Base-by-base conservation (phyloP, 2,113 vertebrate genomes). In the Triplophysa tibetana region DNA sequence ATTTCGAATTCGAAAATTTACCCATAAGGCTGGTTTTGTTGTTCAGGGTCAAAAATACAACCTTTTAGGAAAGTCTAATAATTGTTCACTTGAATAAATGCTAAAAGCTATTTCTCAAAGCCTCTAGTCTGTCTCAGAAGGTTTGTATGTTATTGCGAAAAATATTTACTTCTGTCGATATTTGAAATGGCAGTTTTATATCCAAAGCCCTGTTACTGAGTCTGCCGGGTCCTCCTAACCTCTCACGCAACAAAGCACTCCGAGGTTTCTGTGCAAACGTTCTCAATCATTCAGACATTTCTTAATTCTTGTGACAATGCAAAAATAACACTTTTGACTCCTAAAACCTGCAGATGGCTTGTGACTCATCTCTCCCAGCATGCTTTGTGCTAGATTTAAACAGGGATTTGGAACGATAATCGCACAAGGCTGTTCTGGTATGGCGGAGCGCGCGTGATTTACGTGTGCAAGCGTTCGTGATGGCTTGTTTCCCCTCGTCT, bases 341-440 rank as follows among this genome's bases (percentile, higher is more conserved):
- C 26, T 48, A 75, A 75, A 75, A n/a, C 60, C 66, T 63, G 29
- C 78, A 80, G 78, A 63, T 80, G 78, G 78, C 70, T 65, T 65
- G 78, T 50, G 78, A 58, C 78, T 73, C 38, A 63, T 74, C 33
- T 43, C 62, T 74, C 78, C 69, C 70, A 56, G 70, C 58, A 60
- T 70, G 54, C 78, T 80, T 64, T 80, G 56, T 73, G 56, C 24
- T 64, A 65, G 52, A 41, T 64, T 73, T 63, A 29, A 63, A 48
- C 10, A 50, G 58, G 80, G 80, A 77, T 77, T 82, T 77, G 66
- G 38, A 52, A 33, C 33, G 6, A 61, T 64, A 70, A 78, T 68
- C 76, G 41, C 52, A 17, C 33, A 58, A 45, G 77, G 21, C 52
- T 21, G 23, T 78, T 38, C 66, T 64, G 38, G 41, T 56, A 69